A percentile compares a stretch with the other conserved stretches of the same genome.
These are phyloP conservation scores for Eristalis pertinax DNA, from an alignment of 2,888 invertebrate species.

Conservation along the genomic window DNA sequence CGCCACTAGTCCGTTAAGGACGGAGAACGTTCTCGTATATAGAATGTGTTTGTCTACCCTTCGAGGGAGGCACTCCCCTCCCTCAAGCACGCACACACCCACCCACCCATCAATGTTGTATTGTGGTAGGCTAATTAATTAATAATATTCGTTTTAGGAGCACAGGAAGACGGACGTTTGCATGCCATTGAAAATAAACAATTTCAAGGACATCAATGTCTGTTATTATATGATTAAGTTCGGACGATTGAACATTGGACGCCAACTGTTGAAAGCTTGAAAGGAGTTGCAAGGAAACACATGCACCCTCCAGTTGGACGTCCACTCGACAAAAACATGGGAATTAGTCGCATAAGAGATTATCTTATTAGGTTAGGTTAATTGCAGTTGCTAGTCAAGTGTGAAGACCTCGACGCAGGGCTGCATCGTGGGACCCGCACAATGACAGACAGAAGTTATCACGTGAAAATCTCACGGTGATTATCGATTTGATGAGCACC, in stretches of 20 bases:
- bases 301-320: neutral
- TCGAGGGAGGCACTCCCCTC: slow-evolving; percentile 11
- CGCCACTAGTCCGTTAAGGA: neutral
- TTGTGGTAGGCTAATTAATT: slow-evolving; percentile 63
- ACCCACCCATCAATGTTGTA: slow-evolving; percentile 46
- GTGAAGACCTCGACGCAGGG: neutral
- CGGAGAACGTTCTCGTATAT: neutral
- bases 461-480: slow-evolving; percentile 22
- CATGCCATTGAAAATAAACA: slow-evolving; percentile 57
- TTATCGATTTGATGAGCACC: neutral
- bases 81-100: slow-evolving; percentile 2
- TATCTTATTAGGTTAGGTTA: slow-evolving; percentile 45
- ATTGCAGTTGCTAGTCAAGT: slow-evolving; percentile 23
- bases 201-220: slow-evolving; percentile 51
- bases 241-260: neutral
- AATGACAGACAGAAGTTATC: slow-evolving; percentile 9
- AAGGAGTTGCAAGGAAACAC: neutral
- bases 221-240: slow-evolving; percentile 47
- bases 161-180: slow-evolving; percentile 39
- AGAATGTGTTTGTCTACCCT: neutral
- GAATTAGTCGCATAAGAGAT: neutral
- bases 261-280: neutral
- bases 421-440: neutral
- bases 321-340: neutral
- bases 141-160: slow-evolving; percentile 53